These are phyloP conservation scores for Metridium senile DNA, from an alignment of 92 coral and sea anemone species.

Conservation along the genomic window DNA sequence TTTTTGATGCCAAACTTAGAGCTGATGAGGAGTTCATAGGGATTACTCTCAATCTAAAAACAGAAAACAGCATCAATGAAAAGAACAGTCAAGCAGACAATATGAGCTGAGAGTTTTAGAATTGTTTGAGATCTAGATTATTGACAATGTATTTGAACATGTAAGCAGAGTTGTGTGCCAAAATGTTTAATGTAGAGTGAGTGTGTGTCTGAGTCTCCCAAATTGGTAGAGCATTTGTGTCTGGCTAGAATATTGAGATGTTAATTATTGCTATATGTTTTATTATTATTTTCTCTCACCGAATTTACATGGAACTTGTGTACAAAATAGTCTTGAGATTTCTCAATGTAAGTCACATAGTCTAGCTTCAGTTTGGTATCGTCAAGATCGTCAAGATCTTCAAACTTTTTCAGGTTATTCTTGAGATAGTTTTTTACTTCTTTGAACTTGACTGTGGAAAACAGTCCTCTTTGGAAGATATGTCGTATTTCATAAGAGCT, in stretches of 20 bases:
- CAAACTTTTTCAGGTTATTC: slow-evolving; percentile 22
- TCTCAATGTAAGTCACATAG: slow-evolving; percentile 17
- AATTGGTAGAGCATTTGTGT: too few species aligned
- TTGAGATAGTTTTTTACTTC: slow-evolving; percentile 57
- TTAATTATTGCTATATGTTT: too few species aligned
- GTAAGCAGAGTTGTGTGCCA: too few species aligned
- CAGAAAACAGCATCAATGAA: slow-evolving; percentile 10
- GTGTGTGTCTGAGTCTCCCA: too few species aligned
- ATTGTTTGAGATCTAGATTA: too few species aligned
- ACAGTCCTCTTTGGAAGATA: slow-evolving; percentile 52
- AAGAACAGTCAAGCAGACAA: too few species aligned
- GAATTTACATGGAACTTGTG: slow-evolving; percentile 62
- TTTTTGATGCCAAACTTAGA: slow-evolving; percentile 85
- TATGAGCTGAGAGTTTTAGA: too few species aligned
- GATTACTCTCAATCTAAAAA: slow-evolving; percentile 3
- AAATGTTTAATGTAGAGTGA: too few species aligned
- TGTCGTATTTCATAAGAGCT: slow-evolving; percentile 18
- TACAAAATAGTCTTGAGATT: slow-evolving; percentile 33
- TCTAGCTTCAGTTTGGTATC: slow-evolving; percentile 39
- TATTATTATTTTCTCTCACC: too few species aligned
- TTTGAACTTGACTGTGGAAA: slow-evolving; percentile 16
- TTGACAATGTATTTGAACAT: too few species aligned
- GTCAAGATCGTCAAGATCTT: slow-evolving; percentile 29
- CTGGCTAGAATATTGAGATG: too few species aligned
- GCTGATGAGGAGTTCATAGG: slow-evolving; percentile 78